A percentile compares a stretch with the other conserved stretches of the same genome.
Conservation (phyloP, 2,797 vertebrate genomes). For the Tokudaia muenninki region DNA sequence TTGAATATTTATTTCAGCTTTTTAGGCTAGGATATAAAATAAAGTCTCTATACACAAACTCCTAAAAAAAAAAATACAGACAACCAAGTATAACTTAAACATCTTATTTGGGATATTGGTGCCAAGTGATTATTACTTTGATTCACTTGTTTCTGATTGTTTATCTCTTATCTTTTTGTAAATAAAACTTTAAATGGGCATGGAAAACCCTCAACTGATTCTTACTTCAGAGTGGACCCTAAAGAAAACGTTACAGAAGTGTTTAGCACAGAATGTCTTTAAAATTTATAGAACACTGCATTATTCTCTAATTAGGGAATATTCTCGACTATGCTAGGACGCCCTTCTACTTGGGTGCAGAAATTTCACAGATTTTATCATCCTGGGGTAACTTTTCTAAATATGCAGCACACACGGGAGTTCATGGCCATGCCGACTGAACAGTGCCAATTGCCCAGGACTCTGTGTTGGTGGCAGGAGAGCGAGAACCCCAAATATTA, state of each 20-base stretch:
- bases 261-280: slow-evolving; percentile 24
- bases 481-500: neutral
- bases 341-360: neutral
- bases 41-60: neutral
- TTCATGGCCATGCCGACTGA: neutral
- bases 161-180: slow-evolving; percentile 38
- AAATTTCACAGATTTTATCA: neutral
- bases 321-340: neutral
- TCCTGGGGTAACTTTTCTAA: slow-evolving; percentile 21
- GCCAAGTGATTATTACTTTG: neutral
- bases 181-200: slow-evolving; percentile 39
- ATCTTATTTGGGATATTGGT: neutral
- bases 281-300: neutral
- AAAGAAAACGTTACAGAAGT: slow-evolving; percentile 45
- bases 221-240: slow-evolving; percentile 29
- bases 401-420: neutral
- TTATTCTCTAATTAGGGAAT: neutral
- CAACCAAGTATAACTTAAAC: neutral
- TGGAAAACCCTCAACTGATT: slow-evolving; percentile 61
- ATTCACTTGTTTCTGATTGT: neutral
- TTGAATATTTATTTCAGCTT: neutral
- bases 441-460: neutral
- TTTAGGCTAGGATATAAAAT: neutral
- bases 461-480: neutral
- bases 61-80: neutral